Conservation (phyloP, 2,888 invertebrate genomes). For the Cynaeus angustus region DNA sequence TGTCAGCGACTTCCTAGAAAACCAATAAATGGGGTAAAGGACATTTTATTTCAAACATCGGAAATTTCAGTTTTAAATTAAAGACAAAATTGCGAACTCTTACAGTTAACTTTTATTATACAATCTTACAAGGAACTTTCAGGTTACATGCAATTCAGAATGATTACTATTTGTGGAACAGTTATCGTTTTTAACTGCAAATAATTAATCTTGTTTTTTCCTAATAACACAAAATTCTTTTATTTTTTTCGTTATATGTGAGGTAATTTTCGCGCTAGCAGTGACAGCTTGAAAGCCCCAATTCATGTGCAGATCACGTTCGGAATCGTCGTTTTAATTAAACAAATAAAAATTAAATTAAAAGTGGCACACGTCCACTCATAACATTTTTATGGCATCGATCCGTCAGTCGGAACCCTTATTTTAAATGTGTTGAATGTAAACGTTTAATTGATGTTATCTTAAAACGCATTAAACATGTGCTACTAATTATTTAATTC, state of each 20-base stretch:
- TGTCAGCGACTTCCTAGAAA: too few species aligned
- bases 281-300: conserved; percentile 23
- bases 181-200: too few species aligned
- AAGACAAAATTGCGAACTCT: too few species aligned
- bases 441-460: conserved; percentile 43
- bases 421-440: conserved; percentile 43
- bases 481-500: conserved; percentile 40
- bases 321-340: conserved; percentile 32
- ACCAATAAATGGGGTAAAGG: too few species aligned
- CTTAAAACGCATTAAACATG: conserved; percentile 21
- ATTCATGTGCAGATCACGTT: conserved; percentile 29
- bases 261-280: conserved; percentile 9
- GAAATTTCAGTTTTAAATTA: too few species aligned
- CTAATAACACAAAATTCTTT: too few species aligned
- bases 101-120: too few species aligned
- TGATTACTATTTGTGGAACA: too few species aligned
- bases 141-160: too few species aligned
- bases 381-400: conserved; percentile 35
- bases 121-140: too few species aligned
- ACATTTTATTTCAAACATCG: too few species aligned
- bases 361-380: conserved; percentile 24
- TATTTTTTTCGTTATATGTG: neutral
- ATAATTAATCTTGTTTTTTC: too few species aligned
- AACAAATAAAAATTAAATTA: conserved; percentile 40
- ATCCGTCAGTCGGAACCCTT: conserved; percentile 29